These are phyloP conservation scores for Stenurella melanura DNA, from an alignment of 2,888 invertebrate genomes.

Conservation along the genomic window DNA sequence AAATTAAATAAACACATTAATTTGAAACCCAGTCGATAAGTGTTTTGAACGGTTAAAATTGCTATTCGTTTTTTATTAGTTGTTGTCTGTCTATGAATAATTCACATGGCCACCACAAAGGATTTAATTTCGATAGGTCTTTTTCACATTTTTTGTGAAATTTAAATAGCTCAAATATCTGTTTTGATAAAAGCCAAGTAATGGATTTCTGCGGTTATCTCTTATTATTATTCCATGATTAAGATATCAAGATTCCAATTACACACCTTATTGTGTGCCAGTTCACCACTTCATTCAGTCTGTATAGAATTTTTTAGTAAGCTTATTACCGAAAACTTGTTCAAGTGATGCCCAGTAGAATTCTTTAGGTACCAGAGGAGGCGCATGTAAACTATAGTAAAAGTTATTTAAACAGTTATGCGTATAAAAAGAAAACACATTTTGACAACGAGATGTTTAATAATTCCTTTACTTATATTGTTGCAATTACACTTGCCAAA, in stretches of 20 bases:
- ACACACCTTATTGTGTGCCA: conserved; percentile 20
- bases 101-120: conserved; percentile 4
- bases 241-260: conserved; percentile 34
- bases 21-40: conserved; percentile 4
- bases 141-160: not conserved
- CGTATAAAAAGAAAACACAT: not conserved
- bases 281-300: conserved; percentile 21
- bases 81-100: conserved; percentile 11
- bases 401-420: not conserved
- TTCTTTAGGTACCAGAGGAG: not conserved
- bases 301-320: conserved; percentile 11
- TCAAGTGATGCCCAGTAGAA: not conserved
- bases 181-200: conserved; percentile 23
- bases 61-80: conserved; percentile 10
- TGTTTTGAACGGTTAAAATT: conserved; percentile 15
- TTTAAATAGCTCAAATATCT: conserved; percentile 3
- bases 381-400: not conserved
- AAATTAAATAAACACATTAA: conserved; percentile 33
- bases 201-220: conserved; percentile 36
- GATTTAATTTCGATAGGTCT: conserved; percentile 7
- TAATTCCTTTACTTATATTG: no score
- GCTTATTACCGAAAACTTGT: conserved; percentile 13
- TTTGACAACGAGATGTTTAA: not conserved
- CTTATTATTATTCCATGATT: conserved; percentile 16
- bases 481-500: no score